Conservation (phyloP, 1,140 invertebrate genomes). For the Luehdorfia chinensis region DNA sequence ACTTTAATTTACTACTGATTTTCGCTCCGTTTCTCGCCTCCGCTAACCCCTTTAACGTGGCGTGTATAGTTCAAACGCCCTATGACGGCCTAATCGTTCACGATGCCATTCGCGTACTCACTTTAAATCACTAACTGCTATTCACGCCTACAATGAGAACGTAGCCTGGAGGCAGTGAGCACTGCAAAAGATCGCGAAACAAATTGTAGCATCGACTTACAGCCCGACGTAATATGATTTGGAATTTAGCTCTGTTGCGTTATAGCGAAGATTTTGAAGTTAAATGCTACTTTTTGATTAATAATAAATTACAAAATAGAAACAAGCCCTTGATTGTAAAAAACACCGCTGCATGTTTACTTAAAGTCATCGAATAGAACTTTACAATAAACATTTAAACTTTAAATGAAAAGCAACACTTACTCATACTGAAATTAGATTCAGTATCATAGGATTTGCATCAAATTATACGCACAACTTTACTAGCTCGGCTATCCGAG, state of each 20-base stretch:
- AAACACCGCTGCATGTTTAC: too few relatives aligned
- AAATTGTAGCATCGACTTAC: too few relatives aligned
- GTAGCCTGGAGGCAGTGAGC: background rate
- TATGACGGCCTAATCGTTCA: constrained; percentile 13
- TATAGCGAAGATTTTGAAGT: too few relatives aligned
- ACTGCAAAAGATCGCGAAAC: background rate
- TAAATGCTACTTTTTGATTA: too few relatives aligned
- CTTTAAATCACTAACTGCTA: constrained; percentile 12
- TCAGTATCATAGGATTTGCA: background rate
- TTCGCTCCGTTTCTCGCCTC: background rate
- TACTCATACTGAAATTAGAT: background rate
- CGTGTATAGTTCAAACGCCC: constrained; percentile 1
- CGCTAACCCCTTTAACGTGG: background rate
- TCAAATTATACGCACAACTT: constrained; percentile 1
- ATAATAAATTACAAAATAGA: too few relatives aligned
- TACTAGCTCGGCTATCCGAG: background rate
- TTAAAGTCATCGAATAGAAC: too few relatives aligned
- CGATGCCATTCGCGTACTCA: constrained; percentile 8
- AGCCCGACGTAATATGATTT: too few relatives aligned
- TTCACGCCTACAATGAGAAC: constrained; percentile 5
- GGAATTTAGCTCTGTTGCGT: too few relatives aligned
- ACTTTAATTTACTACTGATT: too few relatives aligned
- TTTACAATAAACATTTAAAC: too few relatives aligned
- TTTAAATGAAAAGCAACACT: too few relatives aligned
- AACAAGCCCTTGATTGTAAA: too few relatives aligned